Evolutionary conservation across 2,797 vertebrate genomes (phyloP).

Genomic region (Danio albolineatus): DNA sequence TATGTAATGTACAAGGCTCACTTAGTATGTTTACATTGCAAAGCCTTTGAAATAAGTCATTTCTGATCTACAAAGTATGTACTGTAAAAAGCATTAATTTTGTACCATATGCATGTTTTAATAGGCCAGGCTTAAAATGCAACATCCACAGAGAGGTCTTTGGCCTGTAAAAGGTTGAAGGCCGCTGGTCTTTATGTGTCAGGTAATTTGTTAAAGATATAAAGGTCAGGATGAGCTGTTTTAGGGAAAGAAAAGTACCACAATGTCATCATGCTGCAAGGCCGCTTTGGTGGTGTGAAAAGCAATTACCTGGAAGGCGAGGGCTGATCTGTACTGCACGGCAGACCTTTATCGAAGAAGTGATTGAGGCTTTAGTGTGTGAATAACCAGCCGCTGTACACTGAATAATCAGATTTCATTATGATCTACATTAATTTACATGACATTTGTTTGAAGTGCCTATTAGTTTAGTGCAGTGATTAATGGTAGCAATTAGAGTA

Average conservation of each 20-base stretch:
- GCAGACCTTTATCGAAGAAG: conserved; percentile 18
- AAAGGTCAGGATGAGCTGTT: conserved; percentile 27
- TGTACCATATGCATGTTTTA: not conserved
- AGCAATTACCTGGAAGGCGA: conserved; percentile 37
- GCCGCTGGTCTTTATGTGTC: conserved; percentile 17
- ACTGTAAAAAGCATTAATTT: not conserved
- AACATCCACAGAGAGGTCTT: not conserved
- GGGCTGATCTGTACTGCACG: conserved; percentile 15
- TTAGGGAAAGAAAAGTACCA: conserved; percentile 29
- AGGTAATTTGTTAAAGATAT: conserved; percentile 32
- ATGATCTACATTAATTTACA: conserved; percentile 32
- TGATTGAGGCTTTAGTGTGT: conserved; percentile 27
- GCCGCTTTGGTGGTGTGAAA: conserved; percentile 31
- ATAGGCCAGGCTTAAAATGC: conserved; percentile 8
- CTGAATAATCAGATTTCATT: conserved; percentile 39
- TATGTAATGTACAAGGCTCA: not conserved
- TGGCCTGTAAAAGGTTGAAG: conserved; percentile 22
- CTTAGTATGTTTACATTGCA: not conserved
- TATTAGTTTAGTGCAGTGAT: conserved; percentile 31
- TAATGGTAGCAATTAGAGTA: conserved; percentile 41
- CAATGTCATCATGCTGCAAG: conserved; percentile 21
- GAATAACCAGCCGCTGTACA: conserved; percentile 24
- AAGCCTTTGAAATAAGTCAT: not conserved
- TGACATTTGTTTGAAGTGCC: conserved; percentile 32
- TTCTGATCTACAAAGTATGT: not conserved